Percentiles rank a stretch among this genome's conserved stretches.
phyloP scores from a whole-genome alignment of 2,797 vertebrate species.

The Spinus pinus region DNA sequence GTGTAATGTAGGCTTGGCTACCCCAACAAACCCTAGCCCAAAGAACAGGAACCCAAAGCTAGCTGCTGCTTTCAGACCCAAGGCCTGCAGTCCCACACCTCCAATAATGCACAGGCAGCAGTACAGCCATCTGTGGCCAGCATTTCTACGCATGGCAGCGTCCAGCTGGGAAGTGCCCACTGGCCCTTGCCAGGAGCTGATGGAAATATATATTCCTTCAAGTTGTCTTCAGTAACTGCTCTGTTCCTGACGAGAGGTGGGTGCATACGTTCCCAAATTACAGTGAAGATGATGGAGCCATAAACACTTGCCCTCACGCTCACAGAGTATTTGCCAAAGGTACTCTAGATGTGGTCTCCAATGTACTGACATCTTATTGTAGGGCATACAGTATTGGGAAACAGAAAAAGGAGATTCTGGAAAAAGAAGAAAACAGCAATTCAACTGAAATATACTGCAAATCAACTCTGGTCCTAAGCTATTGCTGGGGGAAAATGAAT shows the following conservation, averaged over 20 bases:
- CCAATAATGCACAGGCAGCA: background rate
- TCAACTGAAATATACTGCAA: background rate
- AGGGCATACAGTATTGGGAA: background rate
- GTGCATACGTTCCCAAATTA: background rate
- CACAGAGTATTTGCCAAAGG: background rate
- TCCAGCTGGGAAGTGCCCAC: background rate
- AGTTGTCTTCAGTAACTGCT: background rate
- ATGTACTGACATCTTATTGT: background rate
- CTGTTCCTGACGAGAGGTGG: background rate
- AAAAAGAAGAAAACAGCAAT: background rate
- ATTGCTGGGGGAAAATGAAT: background rate
- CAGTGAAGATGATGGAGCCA: background rate
- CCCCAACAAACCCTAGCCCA: background rate
- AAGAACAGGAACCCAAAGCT: background rate
- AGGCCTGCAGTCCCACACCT: background rate
- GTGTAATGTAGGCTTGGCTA: rapidly evolving
- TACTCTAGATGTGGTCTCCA: background rate
- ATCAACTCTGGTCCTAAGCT: background rate
- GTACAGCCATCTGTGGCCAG: background rate
- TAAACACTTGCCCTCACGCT: background rate
- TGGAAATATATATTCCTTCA: background rate
- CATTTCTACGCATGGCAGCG: background rate
- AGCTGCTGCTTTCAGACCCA: background rate
- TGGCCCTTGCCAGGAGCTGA: background rate
- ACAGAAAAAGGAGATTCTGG: background rate